Evolutionary conservation across 1,140 invertebrate species (phyloP), one percentile per base, ranked within the genome.

Genomic region (Tachypleus tridentatus): DNA sequence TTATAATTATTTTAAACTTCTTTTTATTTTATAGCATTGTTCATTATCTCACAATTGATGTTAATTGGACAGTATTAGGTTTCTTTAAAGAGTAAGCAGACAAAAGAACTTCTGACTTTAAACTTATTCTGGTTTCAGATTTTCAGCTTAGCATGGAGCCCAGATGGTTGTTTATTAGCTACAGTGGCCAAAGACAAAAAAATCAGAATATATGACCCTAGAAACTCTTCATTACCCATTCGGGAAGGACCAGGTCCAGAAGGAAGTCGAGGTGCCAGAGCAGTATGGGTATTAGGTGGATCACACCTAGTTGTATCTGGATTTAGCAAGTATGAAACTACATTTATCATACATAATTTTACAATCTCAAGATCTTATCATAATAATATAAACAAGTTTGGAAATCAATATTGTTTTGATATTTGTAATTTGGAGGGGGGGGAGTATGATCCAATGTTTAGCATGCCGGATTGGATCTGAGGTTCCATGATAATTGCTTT

Each of bases 151-250:
- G 86, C 88, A 5, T 97, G 93, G 93, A 94, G 91, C 66, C 87
- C 87, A 0, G 91, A 90, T 74, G 93, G 93, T 3, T 83, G 83
- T 6, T 86, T 83, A 72, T 81, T 92, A 57, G 89, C 91, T 6
- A 93, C 88, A 4, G 84, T 91, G 0, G 91, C 89, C 77, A 93
- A 92, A 76, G 93, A 96, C 78, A 86, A 87, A n/a, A 85, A 86
- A 71, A 79, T 97, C 6, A 81, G 92, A 70, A 84, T 96, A 50
- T 90, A 84, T 73, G 83, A 88, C 71, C 90, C 91, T 4, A 48
- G 67, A 50, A 72, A 69, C 52, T 80, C 80, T 50, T 77, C 84
- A 53, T 75, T 78, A 9, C 84, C 91, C 3, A 79, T 92, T 3
- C 80, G 77, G 67, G 85, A 86, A 73, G 93, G 93, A 1, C 84